Evolutionary conservation across 2,888 invertebrate species (phyloP), one percentile per base, ranked within the genome.

Genomic region (Rhagonycha lutea): DNA sequence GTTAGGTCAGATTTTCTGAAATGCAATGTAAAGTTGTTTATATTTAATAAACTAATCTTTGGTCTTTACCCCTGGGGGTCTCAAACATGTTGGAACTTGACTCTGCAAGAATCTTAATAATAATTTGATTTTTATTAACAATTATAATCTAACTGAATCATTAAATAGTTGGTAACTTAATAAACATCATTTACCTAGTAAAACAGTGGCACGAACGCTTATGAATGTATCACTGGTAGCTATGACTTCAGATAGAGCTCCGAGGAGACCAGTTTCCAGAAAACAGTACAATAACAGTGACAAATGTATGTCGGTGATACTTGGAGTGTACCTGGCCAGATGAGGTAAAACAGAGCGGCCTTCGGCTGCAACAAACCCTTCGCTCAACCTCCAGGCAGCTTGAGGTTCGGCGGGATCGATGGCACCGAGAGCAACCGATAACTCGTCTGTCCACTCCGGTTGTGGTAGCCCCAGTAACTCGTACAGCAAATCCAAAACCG

Each of bases 311-410:
- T 98, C 96, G 78, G 94, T 93, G 80, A 98, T 92, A 88, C 97
- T 98, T 12, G 97, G 95, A 77, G 97, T 95, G 78, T 91, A 93
- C 80, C 93, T 93, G 70, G 96, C 94, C 78, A 97, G 90, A 86
- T 96, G 95, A 78, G 98, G 97, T 86, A 98, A 88, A 82, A 98
- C 92, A 72, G 92, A 92, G 75, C 92, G 92, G 68, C 97, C 98
- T 89, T 98, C 98, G 74, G 95, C 94, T 12, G 95, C 96, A n/a
- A 98, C 95, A 86, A 98, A 98, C 47, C 97, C 98, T 86, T 98
- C 97, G 82, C 93, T 94, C 26, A 98, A 88, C 82, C 95, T 92
- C 97, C 98, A 98, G 0, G 93, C 91, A 80, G 97, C 95, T 87
- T 93, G 93, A 82, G 93, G 93, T 86, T 94, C 94, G 24, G 95